A percentile compares a stretch with the other conserved stretches of the same genome.
These are phyloP conservation scores for Pseudomyrmex cubaensis DNA, from an alignment of 1,140 invertebrate species.

Conservation along the genomic window DNA sequence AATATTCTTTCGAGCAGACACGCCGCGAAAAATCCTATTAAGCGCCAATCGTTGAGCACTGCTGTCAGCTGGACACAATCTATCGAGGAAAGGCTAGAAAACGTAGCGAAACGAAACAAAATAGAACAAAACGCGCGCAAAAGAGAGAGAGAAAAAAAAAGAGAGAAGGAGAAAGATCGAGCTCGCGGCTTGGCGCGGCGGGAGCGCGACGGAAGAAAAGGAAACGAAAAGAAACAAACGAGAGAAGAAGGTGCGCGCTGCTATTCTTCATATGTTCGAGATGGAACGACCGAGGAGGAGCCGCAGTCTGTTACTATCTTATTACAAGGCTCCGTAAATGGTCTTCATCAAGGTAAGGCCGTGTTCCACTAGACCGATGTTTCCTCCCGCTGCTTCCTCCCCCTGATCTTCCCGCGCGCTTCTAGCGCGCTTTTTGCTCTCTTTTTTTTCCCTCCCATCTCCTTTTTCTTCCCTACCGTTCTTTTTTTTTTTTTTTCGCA, in stretches of 20 bases:
- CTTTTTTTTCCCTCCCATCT: slow-evolving; percentile 11
- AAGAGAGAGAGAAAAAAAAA: slow-evolving; percentile 6
- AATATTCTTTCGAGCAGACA: slow-evolving; percentile 38
- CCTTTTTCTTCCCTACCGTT: neutral
- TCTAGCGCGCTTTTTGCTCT: neutral
- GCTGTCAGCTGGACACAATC: neutral
- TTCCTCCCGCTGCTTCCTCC: slow-evolving; percentile 40
- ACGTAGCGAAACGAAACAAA: slow-evolving; percentile 16
- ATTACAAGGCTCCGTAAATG: slow-evolving; percentile 77
- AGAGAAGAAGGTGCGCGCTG: slow-evolving; percentile 24
- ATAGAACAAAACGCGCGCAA: slow-evolving; percentile 15
- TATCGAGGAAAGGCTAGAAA: slow-evolving; percentile 42
- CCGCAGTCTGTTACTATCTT: slow-evolving; percentile 75
- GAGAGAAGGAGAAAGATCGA: neutral
- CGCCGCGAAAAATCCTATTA: slow-evolving; percentile 16
- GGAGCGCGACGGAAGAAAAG: slow-evolving; percentile 4
- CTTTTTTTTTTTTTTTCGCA: slow-evolving; percentile 39
- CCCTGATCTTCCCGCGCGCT: neutral
- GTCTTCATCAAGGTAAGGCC: slow-evolving; percentile 73
- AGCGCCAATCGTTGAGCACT: slow-evolving; percentile 9
- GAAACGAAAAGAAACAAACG: slow-evolving; percentile 50
- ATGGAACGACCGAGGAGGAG: slow-evolving; percentile 55
- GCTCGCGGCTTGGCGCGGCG: neutral
- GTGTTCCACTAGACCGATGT: slow-evolving; percentile 62
- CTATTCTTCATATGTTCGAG: slow-evolving; percentile 46